Conservation (phyloP, 2,113 vertebrate genomes). For the Pachyramphus minor region DNA sequence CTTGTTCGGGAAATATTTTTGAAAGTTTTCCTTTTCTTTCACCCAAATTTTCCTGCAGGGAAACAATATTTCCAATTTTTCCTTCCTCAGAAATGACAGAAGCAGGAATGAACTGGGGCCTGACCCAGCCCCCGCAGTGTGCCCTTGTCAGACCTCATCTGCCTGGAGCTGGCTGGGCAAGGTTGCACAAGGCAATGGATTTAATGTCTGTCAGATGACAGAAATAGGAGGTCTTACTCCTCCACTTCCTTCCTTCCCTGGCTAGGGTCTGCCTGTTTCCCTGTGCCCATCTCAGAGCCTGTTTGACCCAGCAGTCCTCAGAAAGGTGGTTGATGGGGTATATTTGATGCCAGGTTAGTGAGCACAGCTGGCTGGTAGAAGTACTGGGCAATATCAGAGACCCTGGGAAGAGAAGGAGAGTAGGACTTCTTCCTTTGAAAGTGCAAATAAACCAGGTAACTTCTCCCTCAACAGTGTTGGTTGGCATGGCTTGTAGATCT, state of each 20-base stretch:
- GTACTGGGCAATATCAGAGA: background rate
- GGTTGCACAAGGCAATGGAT: background rate
- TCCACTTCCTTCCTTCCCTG: background rate
- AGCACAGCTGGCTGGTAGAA: background rate
- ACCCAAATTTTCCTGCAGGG: background rate
- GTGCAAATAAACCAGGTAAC: background rate
- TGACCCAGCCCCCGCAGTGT: background rate
- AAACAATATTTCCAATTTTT: background rate
- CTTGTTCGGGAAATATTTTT: background rate
- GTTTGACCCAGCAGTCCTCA: background rate
- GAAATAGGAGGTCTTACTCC: background rate
- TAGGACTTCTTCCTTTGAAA: background rate
- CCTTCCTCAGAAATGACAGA: background rate
- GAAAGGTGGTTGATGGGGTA: background rate
- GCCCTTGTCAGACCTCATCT: background rate
- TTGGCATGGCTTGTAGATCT: background rate
- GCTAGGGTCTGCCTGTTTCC: background rate
- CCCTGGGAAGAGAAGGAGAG: background rate
- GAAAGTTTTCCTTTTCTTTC: background rate
- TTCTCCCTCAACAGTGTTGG: background rate
- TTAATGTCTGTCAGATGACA: background rate
- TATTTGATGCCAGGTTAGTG: background rate
- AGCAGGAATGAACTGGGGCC: background rate
- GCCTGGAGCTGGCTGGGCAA: background rate
- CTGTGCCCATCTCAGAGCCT: background rate